Base-by-base conservation (phyloP, 2,113 vertebrate species). In the Psephotus haematonotus region DNA sequence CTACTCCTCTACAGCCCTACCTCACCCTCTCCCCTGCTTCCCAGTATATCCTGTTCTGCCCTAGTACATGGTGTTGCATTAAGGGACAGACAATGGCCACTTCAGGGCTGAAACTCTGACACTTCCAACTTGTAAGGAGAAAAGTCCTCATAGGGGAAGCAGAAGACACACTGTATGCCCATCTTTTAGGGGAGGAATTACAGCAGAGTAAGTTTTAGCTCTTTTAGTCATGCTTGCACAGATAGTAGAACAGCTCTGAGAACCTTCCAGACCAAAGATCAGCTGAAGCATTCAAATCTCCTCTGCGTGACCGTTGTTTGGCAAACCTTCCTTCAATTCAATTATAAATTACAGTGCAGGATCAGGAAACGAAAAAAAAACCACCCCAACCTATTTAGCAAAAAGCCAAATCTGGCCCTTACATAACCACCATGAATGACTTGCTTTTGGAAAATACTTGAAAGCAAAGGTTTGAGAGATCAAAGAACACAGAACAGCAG, bases 391-490 rank as follows among this genome's bases (percentile, higher is more conserved):
- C 22, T 85, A 92, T 88, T 95, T 95, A 94, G 64, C 87, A 49
- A 83, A 68, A 78, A 90, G 93, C 77, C 85, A 95, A 94, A 68
- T 86, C 70, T 82, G 31, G n/a, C 60, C 47, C 91, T 92, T 89
- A 85, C 22, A 72, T 62, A 97, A 97, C 24, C 93, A 92, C 72
- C 41, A 25, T 49, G 74, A 95, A 27, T 53, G 71, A 95, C 47
- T 96, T 84, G 49, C 10, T 95, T 85, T 72, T 84, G 57, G 85
- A 97, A 97, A 96, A 92, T 33, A 29, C 41, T 97, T 97, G 88
- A 95, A 69, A 95, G 76, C 39, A 89, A 95, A 75, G 50, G 31
- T 28, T 93, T 43, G n/a, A 81, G 43, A 82, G 76, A 81, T 82
- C 24, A 90, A 85, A 91, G 81, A 78, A 33, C 19, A 70, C 82